phyloP scores from a whole-genome alignment of 1,140 invertebrate species.

The Papilio dardanus region DNA sequence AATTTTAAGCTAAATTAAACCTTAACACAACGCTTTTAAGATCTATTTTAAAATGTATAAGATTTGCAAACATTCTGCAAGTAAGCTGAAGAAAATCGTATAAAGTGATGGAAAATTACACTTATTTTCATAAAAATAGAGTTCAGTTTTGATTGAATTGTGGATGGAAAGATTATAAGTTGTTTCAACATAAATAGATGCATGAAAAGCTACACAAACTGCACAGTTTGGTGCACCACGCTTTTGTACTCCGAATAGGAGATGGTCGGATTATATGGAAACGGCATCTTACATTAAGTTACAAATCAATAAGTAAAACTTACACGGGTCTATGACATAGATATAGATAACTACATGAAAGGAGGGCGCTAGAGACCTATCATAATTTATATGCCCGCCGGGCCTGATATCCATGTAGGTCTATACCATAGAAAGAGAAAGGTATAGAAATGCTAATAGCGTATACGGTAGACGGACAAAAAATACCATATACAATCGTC shows the following conservation, averaged over 20 bases:
- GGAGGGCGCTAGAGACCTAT: too few relatives aligned
- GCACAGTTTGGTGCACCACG: constrained; percentile 73
- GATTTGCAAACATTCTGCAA: constrained; percentile 33
- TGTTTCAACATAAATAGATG: constrained; percentile 68
- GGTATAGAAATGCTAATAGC: too few relatives aligned
- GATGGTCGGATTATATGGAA: constrained; percentile 52
- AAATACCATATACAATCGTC: too few relatives aligned
- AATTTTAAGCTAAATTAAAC: constrained; percentile 39
- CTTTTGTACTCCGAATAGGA: constrained; percentile 70
- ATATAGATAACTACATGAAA: too few relatives aligned
- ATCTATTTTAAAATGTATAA: background rate
- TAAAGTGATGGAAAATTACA: constrained; percentile 50
- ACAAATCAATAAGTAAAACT: too few relatives aligned
- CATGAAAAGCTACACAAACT: constrained; percentile 72
- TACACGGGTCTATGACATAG: too few relatives aligned
- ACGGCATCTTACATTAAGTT: background rate
- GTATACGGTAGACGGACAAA: too few relatives aligned
- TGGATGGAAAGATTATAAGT: constrained; percentile 45
- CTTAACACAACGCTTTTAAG: constrained; percentile 38
- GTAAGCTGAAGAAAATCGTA: constrained; percentile 48
- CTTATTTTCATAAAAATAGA: constrained; percentile 52
- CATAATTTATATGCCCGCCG: too few relatives aligned
- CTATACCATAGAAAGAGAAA: too few relatives aligned
- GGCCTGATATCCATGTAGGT: too few relatives aligned
- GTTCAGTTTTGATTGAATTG: constrained; percentile 59